Base-by-base conservation (phyloP, 2,113 vertebrate species). In the Pongo pygmaeus region DNA sequence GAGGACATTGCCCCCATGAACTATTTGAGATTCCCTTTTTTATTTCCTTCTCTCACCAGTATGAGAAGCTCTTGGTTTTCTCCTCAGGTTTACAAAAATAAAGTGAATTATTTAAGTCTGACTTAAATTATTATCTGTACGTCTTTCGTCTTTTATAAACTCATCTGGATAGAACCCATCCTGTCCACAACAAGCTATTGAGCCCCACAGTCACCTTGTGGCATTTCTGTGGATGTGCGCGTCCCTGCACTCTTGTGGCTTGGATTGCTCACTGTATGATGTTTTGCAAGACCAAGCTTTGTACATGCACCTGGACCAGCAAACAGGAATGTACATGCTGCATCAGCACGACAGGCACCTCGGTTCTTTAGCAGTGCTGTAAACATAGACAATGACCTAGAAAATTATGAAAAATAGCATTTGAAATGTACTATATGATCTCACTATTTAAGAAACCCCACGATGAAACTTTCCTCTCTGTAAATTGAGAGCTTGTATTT, bases 11-110 rank as follows among this genome's bases (percentile, higher is more conserved):
- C 23, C 57, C 50, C 35, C 23, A 20, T 17, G 61, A 92, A 57
- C 48, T 35, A 30, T 77, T 85, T 32, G 8, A 89, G 8, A 23
- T 84, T 89, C 46, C 27, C 18, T 93, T 93, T 89, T 77, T 92
- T 83, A 30, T 83, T 94, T 91, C 88, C 80, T 78, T 81, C 59
- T 84, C 30, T 79, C 27, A 23, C 32, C 32, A 72, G 70, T 43
- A 18, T 18, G 59, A 94, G 84, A 57, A 86, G 78, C 43, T 78
- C 13, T 88, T 50, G 27, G 43, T 93, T 94, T 67, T 92, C 27
- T 74, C 25, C 27, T 78, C n/a, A 93, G 59, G 55, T 30, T 86
- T 89, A 85, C 9, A 78, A 85, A 83, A 91, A 89, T 69, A 86
- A 59, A 92, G 61, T 92, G 38, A 91, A 70, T 61, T 67, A 61